Conservation (phyloP, 2,888 invertebrate species). For the Caenorhabditis japonica region DNA sequence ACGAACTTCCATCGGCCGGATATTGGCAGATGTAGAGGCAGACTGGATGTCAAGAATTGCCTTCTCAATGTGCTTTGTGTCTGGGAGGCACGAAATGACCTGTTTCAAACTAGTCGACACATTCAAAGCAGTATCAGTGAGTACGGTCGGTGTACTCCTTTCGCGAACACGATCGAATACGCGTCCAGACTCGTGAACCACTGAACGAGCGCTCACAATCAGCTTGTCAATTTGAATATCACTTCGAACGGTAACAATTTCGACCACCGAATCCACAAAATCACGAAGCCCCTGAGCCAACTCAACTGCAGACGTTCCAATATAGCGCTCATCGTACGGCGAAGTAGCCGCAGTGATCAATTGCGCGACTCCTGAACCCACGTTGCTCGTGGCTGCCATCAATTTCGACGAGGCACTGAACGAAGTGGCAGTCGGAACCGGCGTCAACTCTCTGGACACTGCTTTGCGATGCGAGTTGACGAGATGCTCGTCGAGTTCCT, state of each 20-base stretch:
- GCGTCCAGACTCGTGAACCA: constrained; percentile 73
- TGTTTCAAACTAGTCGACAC: constrained; percentile 82
- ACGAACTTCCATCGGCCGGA: constrained; percentile 86
- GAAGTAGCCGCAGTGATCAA: constrained; percentile 87
- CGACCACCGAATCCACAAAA: constrained; percentile 68
- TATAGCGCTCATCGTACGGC: constrained; percentile 81
- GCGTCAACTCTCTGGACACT: constrained; percentile 74
- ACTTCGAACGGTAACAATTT: constrained; percentile 65
- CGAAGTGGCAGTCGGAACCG: constrained; percentile 39
- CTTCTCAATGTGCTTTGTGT: constrained; percentile 92
- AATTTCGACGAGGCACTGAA: constrained; percentile 45
- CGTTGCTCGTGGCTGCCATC: constrained; percentile 58
- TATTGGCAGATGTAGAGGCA: constrained; percentile 78
- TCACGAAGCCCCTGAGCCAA: constrained; percentile 68
- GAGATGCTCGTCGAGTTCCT: constrained; percentile 85
- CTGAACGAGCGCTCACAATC: constrained; percentile 70
- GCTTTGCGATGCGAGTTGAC: constrained; percentile 87
- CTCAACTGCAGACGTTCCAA: constrained; percentile 74
- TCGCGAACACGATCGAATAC: constrained; percentile 74
- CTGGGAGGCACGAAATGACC: constrained; percentile 89
- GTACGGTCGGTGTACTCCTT: constrained; percentile 52
- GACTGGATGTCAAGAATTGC: constrained; percentile 83
- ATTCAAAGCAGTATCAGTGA: constrained; percentile 66
- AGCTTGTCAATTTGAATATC: constrained; percentile 65
- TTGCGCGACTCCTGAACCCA: constrained; percentile 87